These are phyloP conservation scores for Ciconia boyciana DNA, from an alignment of 2,113 vertebrate genomes.

Conservation along the genomic window DNA sequence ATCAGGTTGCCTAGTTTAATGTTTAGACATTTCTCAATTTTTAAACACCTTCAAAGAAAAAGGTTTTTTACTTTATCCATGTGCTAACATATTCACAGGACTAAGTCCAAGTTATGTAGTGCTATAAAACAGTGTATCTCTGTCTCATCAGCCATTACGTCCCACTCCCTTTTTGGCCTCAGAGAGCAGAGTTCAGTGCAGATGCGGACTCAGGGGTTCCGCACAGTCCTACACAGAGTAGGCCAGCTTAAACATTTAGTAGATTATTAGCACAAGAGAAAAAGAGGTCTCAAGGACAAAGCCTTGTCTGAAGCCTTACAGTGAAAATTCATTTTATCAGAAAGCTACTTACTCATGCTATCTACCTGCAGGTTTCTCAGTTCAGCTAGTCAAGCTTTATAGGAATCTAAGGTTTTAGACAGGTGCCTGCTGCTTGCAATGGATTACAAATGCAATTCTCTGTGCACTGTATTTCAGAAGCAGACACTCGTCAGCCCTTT, in stretches of 20 bases:
- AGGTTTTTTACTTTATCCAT: not conserved
- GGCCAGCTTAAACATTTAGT: not conserved
- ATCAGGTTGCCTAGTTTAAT: not conserved
- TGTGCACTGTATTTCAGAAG: not conserved
- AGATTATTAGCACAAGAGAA: not conserved
- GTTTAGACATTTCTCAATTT: constrained; percentile 22
- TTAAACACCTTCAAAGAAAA: not conserved
- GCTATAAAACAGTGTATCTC: not conserved
- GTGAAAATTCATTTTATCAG: not conserved
- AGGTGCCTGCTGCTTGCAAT: not conserved
- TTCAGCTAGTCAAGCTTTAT: not conserved
- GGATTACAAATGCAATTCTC: not conserved
- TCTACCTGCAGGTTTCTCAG: not conserved
- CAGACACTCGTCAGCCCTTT: not conserved
- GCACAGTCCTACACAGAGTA: not conserved
- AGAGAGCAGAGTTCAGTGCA: constrained; percentile 30
- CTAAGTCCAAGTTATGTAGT: constrained; percentile 18
- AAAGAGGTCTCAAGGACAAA: not conserved
- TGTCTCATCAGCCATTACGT: not conserved
- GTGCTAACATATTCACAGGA: constrained; percentile 10
- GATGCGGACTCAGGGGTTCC: not conserved
- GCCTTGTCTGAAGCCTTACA: not conserved
- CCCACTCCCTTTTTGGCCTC: not conserved
- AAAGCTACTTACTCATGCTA: not conserved
- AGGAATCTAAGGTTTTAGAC: not conserved